Evolutionary conservation across 2,113 vertebrate genomes (phyloP), one percentile per base, ranked within the genome.

Genomic region (Sardina pilchardus): DNA sequence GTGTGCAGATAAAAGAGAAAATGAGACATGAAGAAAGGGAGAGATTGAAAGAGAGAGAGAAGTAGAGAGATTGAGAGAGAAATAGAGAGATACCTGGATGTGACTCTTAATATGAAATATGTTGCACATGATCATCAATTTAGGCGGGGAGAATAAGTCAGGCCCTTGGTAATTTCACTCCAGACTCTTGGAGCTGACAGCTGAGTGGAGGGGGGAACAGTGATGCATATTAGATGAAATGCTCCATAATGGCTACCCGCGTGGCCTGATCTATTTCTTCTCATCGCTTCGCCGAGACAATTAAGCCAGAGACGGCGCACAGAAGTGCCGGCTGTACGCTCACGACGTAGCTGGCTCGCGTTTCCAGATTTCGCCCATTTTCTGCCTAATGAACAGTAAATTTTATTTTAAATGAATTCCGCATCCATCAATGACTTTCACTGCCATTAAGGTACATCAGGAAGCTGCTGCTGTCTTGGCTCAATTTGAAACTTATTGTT

Each of bases 141-240:
- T 81, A 86, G 81, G 4, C 6, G 44, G 83, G 81, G 17, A 84
- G 67, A 90, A 87, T 75, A 19, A 30, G 59, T 48, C 14, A 36
- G 48, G 53, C 81, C 43, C 2, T 71, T 83, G 85, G 82, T 89
- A 90, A 91, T 90, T 90, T 88, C 90, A 86, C 86, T 85, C 82
- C 17, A 16, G 83, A 71, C 83, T 87, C 50, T 86, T 86, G 87
- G 89, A 78, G 83, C 75, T 88, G 91, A 91, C 87, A 84, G 85
- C 87, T 89, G 88, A 89, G 87, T 85, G 84, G 83, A 78, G 71
- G 19, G 71, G 82, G 71, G 71, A 36, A 81, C 86, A 84, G 81
- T 36, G 85, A 85, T 88, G 88, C 83, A 86, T 56, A 45, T 81
- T 82, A 48, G 84, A 86, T 86, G 34, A 88, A 90, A 90, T 80